Conservation (phyloP, 2,113 vertebrate genomes). For the Nyctereutes procyonoides region DNA sequence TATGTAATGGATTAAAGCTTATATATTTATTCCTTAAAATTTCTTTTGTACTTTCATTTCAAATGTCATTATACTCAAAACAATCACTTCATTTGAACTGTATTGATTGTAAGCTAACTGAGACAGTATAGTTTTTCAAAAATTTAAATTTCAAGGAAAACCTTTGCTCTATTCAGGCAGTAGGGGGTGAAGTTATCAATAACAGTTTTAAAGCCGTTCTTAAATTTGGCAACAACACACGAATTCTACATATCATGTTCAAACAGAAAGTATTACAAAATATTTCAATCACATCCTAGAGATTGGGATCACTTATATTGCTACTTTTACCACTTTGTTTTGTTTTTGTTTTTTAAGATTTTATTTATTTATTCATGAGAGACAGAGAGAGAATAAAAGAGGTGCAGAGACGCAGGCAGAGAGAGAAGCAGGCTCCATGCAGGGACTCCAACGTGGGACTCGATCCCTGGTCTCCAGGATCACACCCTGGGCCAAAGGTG, state of each 20-base stretch:
- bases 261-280: slow-evolving; percentile 2
- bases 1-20: neutral
- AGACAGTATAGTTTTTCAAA: neutral
- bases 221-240: neutral
- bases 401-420: too few species aligned
- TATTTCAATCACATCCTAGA: neutral
- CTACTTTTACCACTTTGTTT: neutral
- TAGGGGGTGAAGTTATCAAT: neutral
- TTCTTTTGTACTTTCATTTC: neutral
- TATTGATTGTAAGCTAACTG: neutral
- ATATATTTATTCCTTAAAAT: neutral
- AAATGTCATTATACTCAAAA: neutral
- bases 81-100: neutral
- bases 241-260: neutral
- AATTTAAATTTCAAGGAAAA: neutral
- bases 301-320: neutral
- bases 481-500: too few species aligned
- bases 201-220: neutral
- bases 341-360: too few species aligned
- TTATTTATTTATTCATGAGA: too few species aligned
- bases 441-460: too few species aligned
- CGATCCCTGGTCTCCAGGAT: too few species aligned
- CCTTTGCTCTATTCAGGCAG: neutral
- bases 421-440: too few species aligned
- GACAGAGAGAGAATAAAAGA: too few species aligned